Base-by-base conservation (phyloP, 2,888 invertebrate genomes). In the Rhorus exstirpatorius region DNA sequence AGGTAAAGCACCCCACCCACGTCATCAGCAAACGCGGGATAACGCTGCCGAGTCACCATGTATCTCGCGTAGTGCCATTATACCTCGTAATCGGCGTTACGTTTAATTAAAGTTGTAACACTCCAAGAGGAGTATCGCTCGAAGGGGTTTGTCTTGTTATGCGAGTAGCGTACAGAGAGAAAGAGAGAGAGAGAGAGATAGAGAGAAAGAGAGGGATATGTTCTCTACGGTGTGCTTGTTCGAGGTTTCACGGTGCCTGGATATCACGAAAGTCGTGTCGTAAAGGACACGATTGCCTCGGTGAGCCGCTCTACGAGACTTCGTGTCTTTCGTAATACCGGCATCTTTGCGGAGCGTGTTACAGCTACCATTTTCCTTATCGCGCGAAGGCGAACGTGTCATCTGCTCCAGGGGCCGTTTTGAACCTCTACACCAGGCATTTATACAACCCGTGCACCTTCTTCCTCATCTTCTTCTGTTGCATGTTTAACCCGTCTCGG, bases 301-400 rank as follows among this genome's bases (percentile, higher is more conserved):
- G 78, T 67, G 58, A 72, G 75, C 76, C 81, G 65, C 46, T 86
- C 87, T 63, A 70, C 81, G 53, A 74, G 81, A 78, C 87, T 85
- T 86, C 88, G 88, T 89, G 89, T 89, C 90, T 90, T 90, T 89
- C 90, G 89, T 91, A 91, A 91, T 89, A 88, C 89, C 86, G 89
- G 91, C 92, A 92, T 92, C 92, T 92, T 92, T 87, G 89, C 89
- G 87, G 84, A 86, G 88, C 90, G 90, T 90, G 91, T 91, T 91
- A 91, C 88, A 90, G 88, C 86, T 72, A 85, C 87, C 83, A 89
- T 88, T 91, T 91, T 88, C 89, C 91, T 92, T 92, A 92, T 92
- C 92, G 88, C 84, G 60, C 78, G 65, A 83, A 87, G 86, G 86
- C 88, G 91, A 88, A 92, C 92, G 92, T 92, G 92, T 92, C 92